Base-by-base conservation (phyloP, 37 sponge, comb jelly and placozoan species). In the Bolinopsis microptera region DNA sequence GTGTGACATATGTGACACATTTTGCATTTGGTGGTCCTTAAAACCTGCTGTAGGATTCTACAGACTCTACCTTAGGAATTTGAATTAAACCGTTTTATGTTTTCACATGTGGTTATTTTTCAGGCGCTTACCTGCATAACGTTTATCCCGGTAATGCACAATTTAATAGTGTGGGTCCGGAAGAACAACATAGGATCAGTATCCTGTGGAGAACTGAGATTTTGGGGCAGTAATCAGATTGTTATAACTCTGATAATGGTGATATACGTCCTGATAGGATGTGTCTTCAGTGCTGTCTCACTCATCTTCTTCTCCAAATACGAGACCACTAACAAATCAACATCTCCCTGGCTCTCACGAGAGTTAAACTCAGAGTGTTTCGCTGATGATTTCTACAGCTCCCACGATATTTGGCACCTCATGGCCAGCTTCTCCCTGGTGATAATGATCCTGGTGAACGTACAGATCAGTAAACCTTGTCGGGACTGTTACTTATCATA, bases 321-420 rank as follows among this genome's bases (percentile, higher is more conserved):
- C 30, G 83, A 31, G 24, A 30, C 2, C 30, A 82, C 83, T 9
- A 36, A 82, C 30, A 82, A 82, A 23, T 82, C 83, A 32, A 2
- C 31, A 23, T 24, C 36, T 34, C 38, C 83, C 23, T 82, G 83
- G 83, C 24, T 30, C 5, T 82, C 83, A 1, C 36, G 83, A 35
- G 83, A 32, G 8, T 9, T 82, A 23, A 82, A 82, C 30, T 9
- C 1, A 3, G 83, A 35, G 36, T 82, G 83, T 82, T 82, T 82
- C 23, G 38, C 30, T 1, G 83, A 82, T 23, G 38, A 82, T 23
- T 82, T 82, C 83, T 82, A 34, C 38, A 35, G 3, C 8, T 21
- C 83, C 3, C 83, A 82, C 23, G 83, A 82, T 82, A 30, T 82
- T 9, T 82, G 83, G 83, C 83, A 82, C 38, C 38, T 82, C 38